Percentiles rank a stretch among this genome's conserved stretches.
Conservation (phyloP, 2,888 invertebrate genomes). For the Andrena bicolor region DNA sequence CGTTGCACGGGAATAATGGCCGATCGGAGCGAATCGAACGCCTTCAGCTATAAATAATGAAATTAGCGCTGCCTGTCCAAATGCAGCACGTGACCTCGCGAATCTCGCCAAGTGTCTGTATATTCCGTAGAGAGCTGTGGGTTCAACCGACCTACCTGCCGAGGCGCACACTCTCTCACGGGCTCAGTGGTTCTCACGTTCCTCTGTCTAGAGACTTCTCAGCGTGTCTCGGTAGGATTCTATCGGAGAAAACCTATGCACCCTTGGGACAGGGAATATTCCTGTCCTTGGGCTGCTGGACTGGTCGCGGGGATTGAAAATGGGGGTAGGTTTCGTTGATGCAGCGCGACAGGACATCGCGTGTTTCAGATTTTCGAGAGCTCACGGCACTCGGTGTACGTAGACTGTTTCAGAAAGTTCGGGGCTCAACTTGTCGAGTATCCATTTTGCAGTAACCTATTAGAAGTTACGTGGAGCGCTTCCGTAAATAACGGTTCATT, state of each 20-base stretch:
- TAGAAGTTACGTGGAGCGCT: not conserved
- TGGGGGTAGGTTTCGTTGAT: not conserved
- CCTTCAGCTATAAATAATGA: constrained; percentile 76
- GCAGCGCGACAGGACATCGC: not conserved
- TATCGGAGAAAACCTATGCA: not conserved
- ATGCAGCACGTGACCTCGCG: constrained; percentile 81
- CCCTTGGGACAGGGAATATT: not conserved
- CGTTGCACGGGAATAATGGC: constrained; percentile 57
- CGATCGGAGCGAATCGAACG: constrained; percentile 70
- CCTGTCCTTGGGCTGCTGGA: not conserved
- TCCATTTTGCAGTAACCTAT: not conserved
- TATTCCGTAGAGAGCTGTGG: constrained; percentile 80
- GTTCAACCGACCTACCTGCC: constrained; percentile 82
- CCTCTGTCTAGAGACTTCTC: not conserved
- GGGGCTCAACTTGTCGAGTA: not conserved
- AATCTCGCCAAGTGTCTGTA: constrained; percentile 79
- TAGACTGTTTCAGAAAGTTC: not conserved
- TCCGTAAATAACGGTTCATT: constrained; percentile 11
- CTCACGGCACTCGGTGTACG: not conserved
- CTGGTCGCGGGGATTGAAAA: not conserved
- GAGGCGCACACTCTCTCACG: constrained; percentile 66
- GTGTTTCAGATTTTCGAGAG: not conserved
- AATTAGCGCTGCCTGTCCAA: constrained; percentile 78
- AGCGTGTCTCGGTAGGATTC: not conserved
- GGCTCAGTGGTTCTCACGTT: constrained; percentile 73